phyloP scores from a whole-genome alignment of 2,888 invertebrate genomes.

The Ectropis crepuscularia region DNA sequence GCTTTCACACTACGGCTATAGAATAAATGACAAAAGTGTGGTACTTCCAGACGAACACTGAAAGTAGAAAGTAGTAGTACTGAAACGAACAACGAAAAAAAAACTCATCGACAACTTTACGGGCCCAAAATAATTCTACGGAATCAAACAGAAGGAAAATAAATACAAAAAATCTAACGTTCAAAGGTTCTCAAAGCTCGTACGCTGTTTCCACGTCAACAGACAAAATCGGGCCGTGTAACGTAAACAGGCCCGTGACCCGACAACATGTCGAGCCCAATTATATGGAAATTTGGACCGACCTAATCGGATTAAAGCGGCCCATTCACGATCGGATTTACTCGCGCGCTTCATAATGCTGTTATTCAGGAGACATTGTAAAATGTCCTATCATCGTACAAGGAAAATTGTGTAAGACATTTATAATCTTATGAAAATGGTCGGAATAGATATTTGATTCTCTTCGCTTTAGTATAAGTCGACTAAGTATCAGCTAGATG shows the following conservation, averaged over 20 bases:
- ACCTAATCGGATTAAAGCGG: constrained; percentile 49
- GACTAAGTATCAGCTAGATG: too few species aligned
- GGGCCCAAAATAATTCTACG: background rate
- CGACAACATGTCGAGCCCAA: constrained; percentile 38
- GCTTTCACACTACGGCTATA: too few species aligned
- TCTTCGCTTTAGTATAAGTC: too few species aligned
- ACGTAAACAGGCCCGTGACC: constrained; percentile 21
- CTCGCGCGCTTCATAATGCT: constrained; percentile 10
- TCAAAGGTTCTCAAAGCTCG: constrained; percentile 5
- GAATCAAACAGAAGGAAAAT: constrained; percentile 1
- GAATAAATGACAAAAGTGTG: too few species aligned
- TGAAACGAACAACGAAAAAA: too few species aligned
- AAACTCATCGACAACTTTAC: too few species aligned
- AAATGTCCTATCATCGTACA: background rate
- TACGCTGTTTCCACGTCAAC: background rate
- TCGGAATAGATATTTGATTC: too few species aligned
- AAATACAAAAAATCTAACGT: constrained; percentile 1
- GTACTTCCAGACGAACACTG: too few species aligned
- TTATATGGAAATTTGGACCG: constrained; percentile 56
- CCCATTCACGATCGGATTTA: constrained; percentile 18
- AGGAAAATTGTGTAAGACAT: background rate
- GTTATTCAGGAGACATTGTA: constrained; percentile 4
- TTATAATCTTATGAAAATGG: too few species aligned
- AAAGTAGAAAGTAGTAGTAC: too few species aligned
- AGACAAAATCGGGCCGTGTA: constrained; percentile 14